A percentile compares a stretch with the other conserved stretches of the same genome.
These are phyloP conservation scores for Melanogrammus aeglefinus DNA, from an alignment of 2,797 vertebrate genomes.

Conservation along the genomic window DNA sequence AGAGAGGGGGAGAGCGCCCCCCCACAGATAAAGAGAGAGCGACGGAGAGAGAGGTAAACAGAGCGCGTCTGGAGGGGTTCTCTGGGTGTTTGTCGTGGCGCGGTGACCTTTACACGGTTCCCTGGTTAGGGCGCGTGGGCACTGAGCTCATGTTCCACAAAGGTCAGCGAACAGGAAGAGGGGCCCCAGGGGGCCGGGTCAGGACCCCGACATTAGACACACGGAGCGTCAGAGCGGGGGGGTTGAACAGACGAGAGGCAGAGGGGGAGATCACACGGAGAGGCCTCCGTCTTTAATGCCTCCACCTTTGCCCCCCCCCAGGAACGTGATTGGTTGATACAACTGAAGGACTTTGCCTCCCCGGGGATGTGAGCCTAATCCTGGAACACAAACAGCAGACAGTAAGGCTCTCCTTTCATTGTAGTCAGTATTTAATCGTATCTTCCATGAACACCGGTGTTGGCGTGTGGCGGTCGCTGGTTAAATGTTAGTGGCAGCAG, in stretches of 20 bases:
- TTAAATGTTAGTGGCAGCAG: not conserved
- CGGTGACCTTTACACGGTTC: conserved; percentile 70
- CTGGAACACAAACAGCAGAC: not conserved
- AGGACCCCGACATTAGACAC: not conserved
- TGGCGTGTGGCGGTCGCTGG: not conserved
- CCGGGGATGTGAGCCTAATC: no score
- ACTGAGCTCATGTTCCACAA: conserved; percentile 50
- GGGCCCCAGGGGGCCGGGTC: conserved; percentile 32
- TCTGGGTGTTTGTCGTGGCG: conserved; percentile 56
- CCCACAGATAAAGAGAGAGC: not conserved
- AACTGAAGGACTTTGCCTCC: no score
- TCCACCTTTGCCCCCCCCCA: no score
- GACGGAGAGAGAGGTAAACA: not conserved
- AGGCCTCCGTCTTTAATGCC: no score
- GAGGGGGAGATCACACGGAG: no score
- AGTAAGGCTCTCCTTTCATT: no score
- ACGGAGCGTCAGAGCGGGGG: no score
- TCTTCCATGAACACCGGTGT: not conserved
- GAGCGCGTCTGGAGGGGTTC: conserved; percentile 51
- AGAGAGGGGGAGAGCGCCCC: no score
- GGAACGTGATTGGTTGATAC: no score
- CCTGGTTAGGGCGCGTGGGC: conserved; percentile 48
- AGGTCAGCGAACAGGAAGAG: conserved; percentile 56
- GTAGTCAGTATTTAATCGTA: not conserved
- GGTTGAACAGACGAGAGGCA: no score